phyloP scores from a whole-genome alignment of 2,797 vertebrate species.

The Tapera naevia region DNA sequence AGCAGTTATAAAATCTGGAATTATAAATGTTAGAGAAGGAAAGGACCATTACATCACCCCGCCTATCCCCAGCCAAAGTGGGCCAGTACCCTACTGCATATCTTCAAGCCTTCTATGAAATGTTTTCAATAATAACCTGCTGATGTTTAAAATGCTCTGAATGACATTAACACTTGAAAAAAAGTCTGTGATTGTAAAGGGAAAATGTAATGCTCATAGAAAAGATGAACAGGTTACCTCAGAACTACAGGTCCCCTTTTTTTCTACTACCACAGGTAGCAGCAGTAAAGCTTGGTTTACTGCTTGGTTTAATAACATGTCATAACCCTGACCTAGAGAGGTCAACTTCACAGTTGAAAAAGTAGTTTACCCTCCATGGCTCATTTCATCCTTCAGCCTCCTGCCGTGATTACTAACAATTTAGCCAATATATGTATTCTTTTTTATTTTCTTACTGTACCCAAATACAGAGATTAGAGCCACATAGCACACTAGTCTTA shows the following conservation, averaged over 20 bases:
- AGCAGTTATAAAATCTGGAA: not conserved
- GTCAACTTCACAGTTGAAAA: conserved; percentile 21
- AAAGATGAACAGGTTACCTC: not conserved
- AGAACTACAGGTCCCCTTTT: not conserved
- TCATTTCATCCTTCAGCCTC: conserved; percentile 41
- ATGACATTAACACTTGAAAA: not conserved
- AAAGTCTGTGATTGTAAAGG: not conserved
- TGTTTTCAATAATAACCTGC: not conserved
- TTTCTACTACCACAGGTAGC: not conserved
- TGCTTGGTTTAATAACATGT: not conserved
- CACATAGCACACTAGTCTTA: not conserved
- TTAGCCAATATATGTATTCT: conserved; percentile 32
- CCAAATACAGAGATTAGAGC: not conserved
- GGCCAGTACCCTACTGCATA: not conserved
- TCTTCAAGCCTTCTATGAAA: not conserved
- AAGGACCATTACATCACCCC: not conserved
- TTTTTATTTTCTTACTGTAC: conserved; percentile 34
- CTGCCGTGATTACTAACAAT: conserved; percentile 54
- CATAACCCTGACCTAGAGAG: conserved; percentile 34
- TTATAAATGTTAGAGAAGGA: not conserved
- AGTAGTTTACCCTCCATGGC: conserved; percentile 25
- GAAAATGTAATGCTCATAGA: not conserved
- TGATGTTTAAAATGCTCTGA: not conserved
- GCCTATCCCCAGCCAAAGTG: not conserved
- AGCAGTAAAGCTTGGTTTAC: not conserved